Base-by-base conservation (phyloP, 2,888 invertebrate species). In the Yponomeuta sedellus region DNA sequence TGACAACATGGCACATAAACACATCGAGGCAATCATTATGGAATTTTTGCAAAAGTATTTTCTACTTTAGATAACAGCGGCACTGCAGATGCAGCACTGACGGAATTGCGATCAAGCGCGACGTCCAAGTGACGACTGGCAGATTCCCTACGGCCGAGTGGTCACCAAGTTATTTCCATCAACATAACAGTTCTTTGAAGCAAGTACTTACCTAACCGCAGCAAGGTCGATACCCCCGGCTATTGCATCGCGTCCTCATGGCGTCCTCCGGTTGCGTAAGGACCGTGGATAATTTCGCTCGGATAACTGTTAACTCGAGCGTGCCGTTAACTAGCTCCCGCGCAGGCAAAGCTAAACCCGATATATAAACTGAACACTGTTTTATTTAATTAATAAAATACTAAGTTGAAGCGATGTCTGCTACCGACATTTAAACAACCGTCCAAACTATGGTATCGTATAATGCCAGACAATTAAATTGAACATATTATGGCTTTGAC, bases 181-280 rank as follows among this genome's bases (percentile, higher is more conserved):
- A 83, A 86, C 83, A 83, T 85, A 91, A 92, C 91, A 86, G 88
- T 85, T 85, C 85, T 82, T 84, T 84, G 86, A 85, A 88, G 90
- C 88, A 66, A 88, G 90, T 88, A 66, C 62, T 34, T 66, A 87
- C 62, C 57, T 66, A 87, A 86, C 84, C 76, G 84, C 80, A 79
- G 85, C 80, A 85, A 89, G 86, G 86, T 92, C 89, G 86, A 91
- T 89, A 91, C 85, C 91, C 91, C 85, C 83, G 70, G 79, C 76
- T 77, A 77, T 77, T 83, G 82, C 84, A 59, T 40, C 59, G 34
- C 34, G 57, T 58, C 59, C 65, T 59, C 59, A 40, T 20, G 85
- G 81, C 81, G 83, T 82, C 81, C 81, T 80, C 76, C 70, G 77
- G 81, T 85, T 86, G 79, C 85, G 83, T 83, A 83, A 85, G 82